Evolutionary conservation across 1,140 invertebrate genomes (phyloP).

Genomic region (Drosophila oshimai): DNA sequence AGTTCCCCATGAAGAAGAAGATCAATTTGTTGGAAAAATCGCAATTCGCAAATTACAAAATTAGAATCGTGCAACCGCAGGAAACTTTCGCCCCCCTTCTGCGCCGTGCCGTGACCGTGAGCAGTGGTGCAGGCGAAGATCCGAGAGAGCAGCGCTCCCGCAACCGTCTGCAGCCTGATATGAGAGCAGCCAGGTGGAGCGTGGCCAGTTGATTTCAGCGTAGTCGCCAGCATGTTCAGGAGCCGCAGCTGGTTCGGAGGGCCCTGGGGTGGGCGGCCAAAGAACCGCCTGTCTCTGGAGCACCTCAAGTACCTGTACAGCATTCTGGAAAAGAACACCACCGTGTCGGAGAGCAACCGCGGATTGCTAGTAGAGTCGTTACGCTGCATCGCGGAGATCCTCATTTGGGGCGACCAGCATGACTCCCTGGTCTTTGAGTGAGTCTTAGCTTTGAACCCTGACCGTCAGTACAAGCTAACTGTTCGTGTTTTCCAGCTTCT

Average conservation of each 20-base stretch:
- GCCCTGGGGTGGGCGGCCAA: constrained; percentile 91
- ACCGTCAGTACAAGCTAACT: background rate
- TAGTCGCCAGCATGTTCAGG: constrained; percentile 87
- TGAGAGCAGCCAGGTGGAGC: constrained; percentile 10
- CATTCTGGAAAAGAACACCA: constrained; percentile 97
- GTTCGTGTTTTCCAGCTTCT: constrained; percentile 88
- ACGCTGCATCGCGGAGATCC: constrained; percentile 98
- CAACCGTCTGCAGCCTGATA: constrained; percentile 4
- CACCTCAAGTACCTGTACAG: constrained; percentile 98
- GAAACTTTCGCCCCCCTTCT: background rate
- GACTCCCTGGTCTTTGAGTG: constrained; percentile 99
- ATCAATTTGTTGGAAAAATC: constrained; percentile 42
- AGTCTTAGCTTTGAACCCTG: constrained; percentile 84
- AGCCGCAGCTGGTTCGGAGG: constrained; percentile 94
- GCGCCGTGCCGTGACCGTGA: background rate
- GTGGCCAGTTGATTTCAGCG: constrained; percentile 17
- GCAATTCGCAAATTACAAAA: constrained; percentile 44
- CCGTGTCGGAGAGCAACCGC: constrained; percentile 96
- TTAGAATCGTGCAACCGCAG: constrained; percentile 3
- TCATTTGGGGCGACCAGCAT: constrained; percentile 99
- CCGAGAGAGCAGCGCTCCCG: background rate
- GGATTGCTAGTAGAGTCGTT: constrained; percentile 98
- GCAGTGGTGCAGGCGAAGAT: background rate
- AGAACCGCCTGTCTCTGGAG: constrained; percentile 97
- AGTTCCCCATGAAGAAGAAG: constrained; percentile 46